Evolutionary conservation across 2,797 vertebrate species (phyloP), one percentile per base, ranked within the genome.

Genomic region (Lacerta viridis): DNA sequence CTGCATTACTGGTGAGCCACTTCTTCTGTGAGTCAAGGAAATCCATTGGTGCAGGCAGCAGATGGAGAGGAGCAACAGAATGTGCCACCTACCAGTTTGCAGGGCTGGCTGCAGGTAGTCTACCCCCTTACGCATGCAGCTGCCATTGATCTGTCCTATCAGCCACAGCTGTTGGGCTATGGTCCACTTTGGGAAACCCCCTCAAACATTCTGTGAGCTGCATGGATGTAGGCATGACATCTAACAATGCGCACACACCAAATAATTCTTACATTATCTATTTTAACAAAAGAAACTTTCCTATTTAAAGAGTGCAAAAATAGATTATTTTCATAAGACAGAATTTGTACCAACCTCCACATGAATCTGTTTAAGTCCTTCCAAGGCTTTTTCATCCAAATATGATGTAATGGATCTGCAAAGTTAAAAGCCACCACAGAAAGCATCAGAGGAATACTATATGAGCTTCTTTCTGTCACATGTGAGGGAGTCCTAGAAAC

Each of bases 331-430:
- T 29, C 75, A 69, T 33, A 9, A 66, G 87, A 89, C 17, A 81
- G 0, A 84, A 10, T 79, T 80, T 41, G 7, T 89, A 96, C 97
- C 76, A 89, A 99, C 99, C 97, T 93, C 97, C 87, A 97, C 97
- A 92, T 99, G 98, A 91, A 99, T 98, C 92, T 96, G 96, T 94
- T 98, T 98, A 66, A 99, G 96, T 81, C 97, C 97, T 7, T 97
- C 97, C 85, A 98, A 84, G 0, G 94, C 96, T 80, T 98, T 96
- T 78, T 97, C 92, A 8, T 93, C 97, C 95, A 99, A 97, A 10
- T 98, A 96, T 75, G 98, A 95, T 0, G 95, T 94, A 76, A 98
- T 11, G 0, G 95, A 80, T 89, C 99, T 99, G 90, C 0, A 77
- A 83, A 92, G 59, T 50, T 17, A 89, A 2, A 94, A 94, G 76